Percentiles rank a stretch among this genome's conserved stretches.
Evolutionary conservation across 2,797 vertebrate species (phyloP).

Genomic region (Spondyliosoma cantharus): DNA sequence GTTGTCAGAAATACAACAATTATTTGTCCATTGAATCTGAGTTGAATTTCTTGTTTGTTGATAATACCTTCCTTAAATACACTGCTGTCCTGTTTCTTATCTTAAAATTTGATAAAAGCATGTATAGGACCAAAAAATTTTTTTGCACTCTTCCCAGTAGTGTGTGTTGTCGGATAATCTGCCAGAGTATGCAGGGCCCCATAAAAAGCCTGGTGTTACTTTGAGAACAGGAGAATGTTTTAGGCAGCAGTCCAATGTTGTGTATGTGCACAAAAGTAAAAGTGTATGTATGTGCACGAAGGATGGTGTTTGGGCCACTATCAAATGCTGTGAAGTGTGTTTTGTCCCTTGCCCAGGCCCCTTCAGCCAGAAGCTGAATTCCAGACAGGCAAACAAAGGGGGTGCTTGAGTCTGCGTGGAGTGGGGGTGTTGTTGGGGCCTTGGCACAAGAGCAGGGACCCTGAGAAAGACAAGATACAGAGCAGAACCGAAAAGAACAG

Average conservation of each 20-base stretch:
- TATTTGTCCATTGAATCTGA: not conserved
- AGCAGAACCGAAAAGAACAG: conserved; percentile 49
- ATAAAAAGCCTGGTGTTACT: conserved; percentile 55
- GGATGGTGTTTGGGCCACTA: conserved; percentile 32
- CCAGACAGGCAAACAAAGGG: conserved; percentile 84
- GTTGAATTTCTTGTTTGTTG: not conserved
- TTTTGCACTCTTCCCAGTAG: not conserved
- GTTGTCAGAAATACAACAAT: not conserved
- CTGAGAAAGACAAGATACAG: conserved; percentile 73
- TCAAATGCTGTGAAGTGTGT: conserved; percentile 58
- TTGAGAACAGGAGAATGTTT: conserved; percentile 57
- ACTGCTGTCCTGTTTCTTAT: conserved; percentile 5
- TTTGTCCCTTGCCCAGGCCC: conserved; percentile 65
- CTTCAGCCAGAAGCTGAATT: conserved; percentile 77
- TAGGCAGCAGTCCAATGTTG: conserved; percentile 33
- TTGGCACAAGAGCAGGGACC: conserved; percentile 61
- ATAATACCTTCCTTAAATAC: not conserved
- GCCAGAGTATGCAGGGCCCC: conserved; percentile 47
- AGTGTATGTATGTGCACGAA: conserved; percentile 20
- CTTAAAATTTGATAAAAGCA: not conserved
- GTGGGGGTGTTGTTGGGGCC: conserved; percentile 46
- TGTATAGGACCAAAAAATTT: not conserved
- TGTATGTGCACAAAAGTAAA: conserved; percentile 20
- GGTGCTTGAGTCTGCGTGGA: conserved; percentile 41
- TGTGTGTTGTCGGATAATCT: conserved; percentile 39